Evolutionary conservation across 1,140 invertebrate genomes (phyloP).

Genomic region (Neodiprion virginianus): DNA sequence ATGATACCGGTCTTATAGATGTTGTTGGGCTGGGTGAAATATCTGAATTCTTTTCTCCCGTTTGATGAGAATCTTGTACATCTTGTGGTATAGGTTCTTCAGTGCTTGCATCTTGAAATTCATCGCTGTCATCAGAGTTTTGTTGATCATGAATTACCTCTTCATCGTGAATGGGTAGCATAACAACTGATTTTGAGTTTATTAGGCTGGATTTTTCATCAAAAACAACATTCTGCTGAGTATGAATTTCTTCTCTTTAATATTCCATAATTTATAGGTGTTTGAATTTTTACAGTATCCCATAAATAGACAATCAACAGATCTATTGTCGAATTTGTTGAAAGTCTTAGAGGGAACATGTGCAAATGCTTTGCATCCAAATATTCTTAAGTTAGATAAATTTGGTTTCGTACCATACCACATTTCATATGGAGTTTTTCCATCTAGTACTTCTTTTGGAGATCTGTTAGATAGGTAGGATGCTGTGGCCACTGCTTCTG

Average conservation of each 20-base stretch:
- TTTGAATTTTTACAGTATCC: constrained; percentile 36
- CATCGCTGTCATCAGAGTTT: neutral
- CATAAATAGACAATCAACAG: constrained; percentile 14
- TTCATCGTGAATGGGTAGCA: neutral
- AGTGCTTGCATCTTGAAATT: neutral
- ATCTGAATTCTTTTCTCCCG: neutral
- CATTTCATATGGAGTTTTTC: constrained; percentile 29
- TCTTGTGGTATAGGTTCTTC: neutral
- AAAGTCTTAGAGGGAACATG: constrained; percentile 25
- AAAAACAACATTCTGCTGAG: constrained; percentile 26
- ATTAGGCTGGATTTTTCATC: neutral
- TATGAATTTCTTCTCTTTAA: constrained; percentile 35
- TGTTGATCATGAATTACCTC: neutral
- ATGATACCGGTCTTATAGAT: neutral
- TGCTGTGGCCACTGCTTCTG: constrained; percentile 21
- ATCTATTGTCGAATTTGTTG: constrained; percentile 29
- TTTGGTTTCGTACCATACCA: constrained; percentile 25
- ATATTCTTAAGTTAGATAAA: constrained; percentile 22
- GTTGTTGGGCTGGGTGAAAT: neutral
- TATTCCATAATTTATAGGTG: constrained; percentile 45
- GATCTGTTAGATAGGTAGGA: constrained; percentile 26
- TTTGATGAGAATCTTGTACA: neutral
- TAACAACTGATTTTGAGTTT: neutral
- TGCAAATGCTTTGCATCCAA: constrained; percentile 20
- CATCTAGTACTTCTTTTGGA: constrained; percentile 12